These are phyloP conservation scores for Drosophila mettleri DNA, from an alignment of 2,888 invertebrate genomes.

Conservation along the genomic window DNA sequence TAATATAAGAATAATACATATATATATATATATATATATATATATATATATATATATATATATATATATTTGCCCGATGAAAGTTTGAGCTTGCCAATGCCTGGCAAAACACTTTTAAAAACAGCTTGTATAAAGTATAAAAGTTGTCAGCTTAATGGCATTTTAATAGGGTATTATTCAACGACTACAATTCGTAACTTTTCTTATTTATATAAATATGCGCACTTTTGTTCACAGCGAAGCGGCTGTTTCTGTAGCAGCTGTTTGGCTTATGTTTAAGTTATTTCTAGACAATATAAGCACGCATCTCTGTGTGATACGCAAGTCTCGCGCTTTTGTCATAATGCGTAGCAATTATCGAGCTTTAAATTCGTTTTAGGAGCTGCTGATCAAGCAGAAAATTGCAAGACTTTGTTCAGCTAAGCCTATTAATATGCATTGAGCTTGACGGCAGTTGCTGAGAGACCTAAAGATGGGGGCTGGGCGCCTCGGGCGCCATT, in stretches of 20 bases:
- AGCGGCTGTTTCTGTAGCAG: conserved; percentile 57
- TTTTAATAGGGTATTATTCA: conserved; percentile 24
- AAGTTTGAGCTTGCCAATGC: too few species aligned
- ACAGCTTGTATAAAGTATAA: too few species aligned
- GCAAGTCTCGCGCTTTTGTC: conserved; percentile 15
- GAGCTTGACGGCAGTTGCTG: conserved; percentile 15
- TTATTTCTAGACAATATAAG: conserved; percentile 47
- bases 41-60: too few species aligned
- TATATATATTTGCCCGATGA: too few species aligned
- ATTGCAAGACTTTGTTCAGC: conserved; percentile 19
- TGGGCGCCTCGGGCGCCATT: conserved; percentile 19
- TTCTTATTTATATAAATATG: neutral
- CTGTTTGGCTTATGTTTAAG: conserved; percentile 43
- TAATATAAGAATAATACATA: too few species aligned
- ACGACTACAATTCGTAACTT: conserved; percentile 4
- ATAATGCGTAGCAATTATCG: conserved; percentile 36
- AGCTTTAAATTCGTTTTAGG: conserved; percentile 6
- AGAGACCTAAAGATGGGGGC: conserved; percentile 14
- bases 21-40: too few species aligned
- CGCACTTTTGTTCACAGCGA: conserved; percentile 30
- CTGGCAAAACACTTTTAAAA: too few species aligned
- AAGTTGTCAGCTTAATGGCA: neutral
- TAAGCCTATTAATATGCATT: conserved; percentile 35
- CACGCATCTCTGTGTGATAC: conserved; percentile 13
- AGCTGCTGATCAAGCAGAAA: conserved; percentile 28